Evolutionary conservation across 1,140 invertebrate species (phyloP), one percentile per base, ranked within the genome.

Genomic region (Megathymus violae): DNA sequence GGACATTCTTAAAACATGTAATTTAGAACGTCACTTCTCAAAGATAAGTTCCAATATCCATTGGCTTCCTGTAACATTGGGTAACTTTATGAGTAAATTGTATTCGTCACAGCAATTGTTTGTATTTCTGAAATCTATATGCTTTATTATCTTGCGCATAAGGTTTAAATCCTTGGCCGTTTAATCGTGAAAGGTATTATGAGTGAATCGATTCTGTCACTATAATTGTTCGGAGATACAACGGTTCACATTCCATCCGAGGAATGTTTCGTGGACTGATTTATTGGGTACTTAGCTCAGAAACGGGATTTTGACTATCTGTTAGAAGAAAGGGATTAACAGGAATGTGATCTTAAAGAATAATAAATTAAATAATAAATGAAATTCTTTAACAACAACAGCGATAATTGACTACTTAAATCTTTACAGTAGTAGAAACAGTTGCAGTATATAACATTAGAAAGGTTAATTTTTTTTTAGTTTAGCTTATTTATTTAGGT

Each of bases 241-340:
- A 46, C 58, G 52, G 73, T 67, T 67, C 67, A 69, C 73, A 75
- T 75, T 72, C 73, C 67, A 17, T 6, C 15, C 41, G 17, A 17
- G 63, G 72, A 65, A 71, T 68, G 61, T 41, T 63, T 16, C 44
- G 50, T 41, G 52, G 62, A 63, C 68, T 71, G 71, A 74, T 68
- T 71, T 74, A 74, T 70, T 63, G 48, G 43, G 10, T 50, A 52
- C 56, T 60, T 48, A 60, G 46, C 62, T 14, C 31, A 15, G 36
- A 25, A 62, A 56, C 60, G 51, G 51, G 51, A 51, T 62, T 50
- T 40, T n/a, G 50, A 16, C n/a, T 58, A 41, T 58, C 41, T 27
- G 27, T 19, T 36, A 16, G 11, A 25, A 50, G 46, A 34, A 50
- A 47, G 14, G 56, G 56, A 59, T 59, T 59, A 36, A 59, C 16